Evolutionary conservation across 37 sponge, comb jelly and placozoan species (phyloP).

Genomic region (Spongilla lacustris): DNA sequence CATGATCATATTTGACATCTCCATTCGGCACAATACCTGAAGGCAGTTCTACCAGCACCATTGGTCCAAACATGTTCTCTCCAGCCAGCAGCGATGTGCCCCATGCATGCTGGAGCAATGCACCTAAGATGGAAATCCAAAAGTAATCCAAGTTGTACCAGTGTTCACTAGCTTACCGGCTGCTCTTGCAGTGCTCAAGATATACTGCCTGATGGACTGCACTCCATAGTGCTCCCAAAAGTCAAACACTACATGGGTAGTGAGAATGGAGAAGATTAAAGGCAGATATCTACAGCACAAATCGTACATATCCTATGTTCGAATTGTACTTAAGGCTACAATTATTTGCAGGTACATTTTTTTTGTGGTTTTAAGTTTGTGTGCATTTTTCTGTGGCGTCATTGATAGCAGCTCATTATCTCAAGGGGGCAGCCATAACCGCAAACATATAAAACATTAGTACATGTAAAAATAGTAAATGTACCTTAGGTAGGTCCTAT

Average conservation of each 20-base stretch:
- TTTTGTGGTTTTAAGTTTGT: no score
- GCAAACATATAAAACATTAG: no score
- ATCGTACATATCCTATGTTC: no score
- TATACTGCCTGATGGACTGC: conserved; percentile 65
- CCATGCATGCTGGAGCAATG: conserved; percentile 48
- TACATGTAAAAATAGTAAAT: no score
- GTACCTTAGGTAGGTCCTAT: no score
- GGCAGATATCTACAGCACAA: no score
- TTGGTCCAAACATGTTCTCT: conserved; percentile 50
- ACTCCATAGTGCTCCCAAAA: conserved; percentile 78
- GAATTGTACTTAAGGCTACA: no score
- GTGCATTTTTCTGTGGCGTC: no score
- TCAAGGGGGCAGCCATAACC: no score
- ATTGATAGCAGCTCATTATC: no score
- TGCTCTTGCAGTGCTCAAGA: conserved; percentile 32
- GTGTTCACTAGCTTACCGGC: conserved; percentile 60
- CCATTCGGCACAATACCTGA: conserved; percentile 18
- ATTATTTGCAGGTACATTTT: no score
- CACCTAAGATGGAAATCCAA: conserved; percentile 12
- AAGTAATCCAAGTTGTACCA: background rate
- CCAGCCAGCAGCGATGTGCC: conserved; percentile 61
- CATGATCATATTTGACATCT: conserved; percentile 22
- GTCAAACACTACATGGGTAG: conserved; percentile 52
- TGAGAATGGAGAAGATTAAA: no score
- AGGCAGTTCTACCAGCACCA: conserved; percentile 73